phyloP scores from a whole-genome alignment of 2,113 vertebrate genomes.

The Rhabdornis inornatus region DNA sequence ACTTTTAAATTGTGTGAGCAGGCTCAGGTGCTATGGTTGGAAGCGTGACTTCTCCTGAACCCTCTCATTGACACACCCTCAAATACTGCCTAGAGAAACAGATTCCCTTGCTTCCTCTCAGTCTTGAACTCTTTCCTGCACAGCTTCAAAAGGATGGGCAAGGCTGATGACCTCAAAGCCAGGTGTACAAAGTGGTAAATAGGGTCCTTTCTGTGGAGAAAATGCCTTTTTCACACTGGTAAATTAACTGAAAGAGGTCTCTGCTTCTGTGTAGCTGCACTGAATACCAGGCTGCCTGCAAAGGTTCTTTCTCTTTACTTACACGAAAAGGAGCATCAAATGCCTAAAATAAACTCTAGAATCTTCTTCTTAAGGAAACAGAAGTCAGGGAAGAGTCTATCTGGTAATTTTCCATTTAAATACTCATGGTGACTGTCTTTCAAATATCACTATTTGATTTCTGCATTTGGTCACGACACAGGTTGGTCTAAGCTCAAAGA shows the following conservation, averaged over 20 bases:
- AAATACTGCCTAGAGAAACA: not conserved
- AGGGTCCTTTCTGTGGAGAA: not conserved
- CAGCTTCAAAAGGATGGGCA: not conserved
- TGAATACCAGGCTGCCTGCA: not conserved
- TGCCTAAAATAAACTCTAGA: not conserved
- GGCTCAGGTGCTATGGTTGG: not conserved
- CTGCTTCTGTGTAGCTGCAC: not conserved
- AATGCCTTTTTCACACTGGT: not conserved
- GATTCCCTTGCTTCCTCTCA: not conserved
- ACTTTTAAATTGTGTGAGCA: not conserved
- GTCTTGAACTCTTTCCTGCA: not conserved
- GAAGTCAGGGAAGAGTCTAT: not conserved
- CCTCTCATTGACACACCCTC: not conserved
- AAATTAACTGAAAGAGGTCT: not conserved
- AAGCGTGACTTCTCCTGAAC: not conserved
- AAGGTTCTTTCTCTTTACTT: not conserved
- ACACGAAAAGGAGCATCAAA: not conserved
- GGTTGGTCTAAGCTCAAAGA: not conserved
- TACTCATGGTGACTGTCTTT: not conserved
- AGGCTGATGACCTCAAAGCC: not conserved
- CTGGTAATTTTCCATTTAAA: not conserved
- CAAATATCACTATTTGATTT: not conserved
- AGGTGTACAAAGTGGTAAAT: not conserved
- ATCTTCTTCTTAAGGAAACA: not conserved
- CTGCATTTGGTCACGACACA: rapidly evolving